A percentile compares a stretch with the other conserved stretches of the same genome.
These are phyloP conservation scores for Erithacus rubecula DNA, from an alignment of 2,797 vertebrate species.

Conservation along the genomic window DNA sequence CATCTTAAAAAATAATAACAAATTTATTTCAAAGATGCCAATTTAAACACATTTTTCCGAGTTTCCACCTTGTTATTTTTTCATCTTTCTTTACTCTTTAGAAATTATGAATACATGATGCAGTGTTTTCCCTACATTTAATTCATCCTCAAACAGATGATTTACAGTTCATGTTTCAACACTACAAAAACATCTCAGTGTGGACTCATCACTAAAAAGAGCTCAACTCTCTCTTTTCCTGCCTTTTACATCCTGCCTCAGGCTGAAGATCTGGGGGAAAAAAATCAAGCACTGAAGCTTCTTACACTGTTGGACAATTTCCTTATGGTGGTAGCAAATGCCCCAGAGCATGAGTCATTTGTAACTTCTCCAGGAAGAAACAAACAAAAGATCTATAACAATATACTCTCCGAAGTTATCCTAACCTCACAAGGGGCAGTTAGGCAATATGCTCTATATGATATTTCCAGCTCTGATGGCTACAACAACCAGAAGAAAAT, in stretches of 20 bases:
- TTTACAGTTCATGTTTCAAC: not conserved
- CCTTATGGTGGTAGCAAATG: not conserved
- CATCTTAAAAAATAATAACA: not conserved
- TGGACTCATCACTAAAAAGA: not conserved
- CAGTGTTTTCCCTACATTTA: not conserved
- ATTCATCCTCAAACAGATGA: not conserved
- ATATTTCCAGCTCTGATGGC: not conserved
- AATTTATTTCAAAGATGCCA: not conserved
- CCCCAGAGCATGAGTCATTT: not conserved
- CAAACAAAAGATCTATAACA: not conserved
- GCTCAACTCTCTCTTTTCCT: not conserved
- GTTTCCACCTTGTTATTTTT: not conserved
- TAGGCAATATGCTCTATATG: not conserved
- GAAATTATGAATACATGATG: not conserved
- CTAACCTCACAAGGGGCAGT: not conserved
- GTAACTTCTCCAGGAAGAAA: constrained; percentile 37
- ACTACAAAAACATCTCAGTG: not conserved
- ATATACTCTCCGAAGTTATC: not conserved
- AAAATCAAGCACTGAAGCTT: not conserved
- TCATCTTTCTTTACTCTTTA: not conserved
- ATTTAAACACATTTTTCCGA: not conserved
- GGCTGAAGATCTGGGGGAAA: not conserved
- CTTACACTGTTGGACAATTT: not conserved
- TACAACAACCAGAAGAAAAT: not conserved
- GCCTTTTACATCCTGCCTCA: constrained; percentile 1